Conservation (phyloP, 2,113 vertebrate species). For the Cygnus buccinator region DNA sequence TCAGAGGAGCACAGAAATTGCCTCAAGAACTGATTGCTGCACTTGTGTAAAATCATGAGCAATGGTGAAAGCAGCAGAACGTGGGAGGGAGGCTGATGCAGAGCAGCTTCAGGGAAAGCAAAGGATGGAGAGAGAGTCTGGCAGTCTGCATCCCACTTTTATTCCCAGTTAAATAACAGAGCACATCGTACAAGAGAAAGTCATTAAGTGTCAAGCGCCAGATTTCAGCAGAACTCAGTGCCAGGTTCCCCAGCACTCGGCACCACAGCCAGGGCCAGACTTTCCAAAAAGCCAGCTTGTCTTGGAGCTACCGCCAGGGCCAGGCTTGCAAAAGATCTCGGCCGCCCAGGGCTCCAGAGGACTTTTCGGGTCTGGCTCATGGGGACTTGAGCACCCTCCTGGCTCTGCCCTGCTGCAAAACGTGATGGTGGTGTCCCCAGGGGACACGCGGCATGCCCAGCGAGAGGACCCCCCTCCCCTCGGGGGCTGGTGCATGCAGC, state of each 20-base stretch:
- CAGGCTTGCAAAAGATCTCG: neutral
- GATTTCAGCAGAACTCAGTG: slow-evolving; percentile 3
- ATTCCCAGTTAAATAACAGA: slow-evolving; percentile 46
- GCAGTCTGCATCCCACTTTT: slow-evolving; percentile 4
- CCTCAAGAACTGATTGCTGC: rapidly evolving
- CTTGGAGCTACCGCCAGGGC: rapidly evolving
- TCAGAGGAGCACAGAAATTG: neutral
- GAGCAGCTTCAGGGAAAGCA: slow-evolving; percentile 22
- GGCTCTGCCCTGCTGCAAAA: neutral
- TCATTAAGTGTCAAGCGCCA: slow-evolving; percentile 47
- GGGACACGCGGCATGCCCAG: neutral
- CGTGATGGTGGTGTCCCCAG: rapidly evolving
- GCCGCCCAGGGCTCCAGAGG: neutral
- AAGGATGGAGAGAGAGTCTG: slow-evolving; percentile 13
- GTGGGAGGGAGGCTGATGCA: slow-evolving; percentile 23
- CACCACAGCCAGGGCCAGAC: neutral
- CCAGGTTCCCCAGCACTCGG: slow-evolving; percentile 45
- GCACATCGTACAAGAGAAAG: neutral
- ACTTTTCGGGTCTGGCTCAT: neutral
- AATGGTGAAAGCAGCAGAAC: slow-evolving; percentile 44
- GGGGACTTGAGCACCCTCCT: neutral
- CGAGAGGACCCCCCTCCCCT: neutral
- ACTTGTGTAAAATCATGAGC: slow-evolving; percentile 29
- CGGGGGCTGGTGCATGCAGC: no score
- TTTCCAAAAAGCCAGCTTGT: slow-evolving; percentile 20